phyloP scores from a whole-genome alignment of 2,888 invertebrate species.

The Heliconius erato region DNA sequence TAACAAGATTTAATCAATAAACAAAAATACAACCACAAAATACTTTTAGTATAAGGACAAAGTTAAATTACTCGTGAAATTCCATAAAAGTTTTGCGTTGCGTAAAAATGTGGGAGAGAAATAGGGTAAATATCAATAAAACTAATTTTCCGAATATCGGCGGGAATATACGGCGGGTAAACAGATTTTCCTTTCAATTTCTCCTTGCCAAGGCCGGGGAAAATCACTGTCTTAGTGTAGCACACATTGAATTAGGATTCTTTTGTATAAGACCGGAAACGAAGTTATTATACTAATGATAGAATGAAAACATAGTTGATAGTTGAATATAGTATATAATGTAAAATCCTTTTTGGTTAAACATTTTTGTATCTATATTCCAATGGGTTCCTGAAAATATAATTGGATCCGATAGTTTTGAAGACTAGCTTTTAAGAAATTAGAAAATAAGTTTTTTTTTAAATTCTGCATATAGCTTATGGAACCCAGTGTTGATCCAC shows the following conservation, averaged over 20 bases:
- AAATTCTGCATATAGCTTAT: too few species aligned
- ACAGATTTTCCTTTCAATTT: conserved; percentile 32
- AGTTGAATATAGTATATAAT: background rate
- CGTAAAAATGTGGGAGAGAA: conserved; percentile 35
- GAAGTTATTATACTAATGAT: conserved; percentile 23
- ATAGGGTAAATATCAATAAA: conserved; percentile 40
- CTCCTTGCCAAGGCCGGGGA: conserved; percentile 15
- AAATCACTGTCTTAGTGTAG: conserved; percentile 21
- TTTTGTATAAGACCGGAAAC: background rate
- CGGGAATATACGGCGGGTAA: conserved; percentile 30
- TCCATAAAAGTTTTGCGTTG: conserved; percentile 33
- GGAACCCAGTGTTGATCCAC: too few species aligned
- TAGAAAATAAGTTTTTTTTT: too few species aligned
- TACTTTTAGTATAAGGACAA: conserved; percentile 13
- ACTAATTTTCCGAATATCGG: conserved; percentile 31
- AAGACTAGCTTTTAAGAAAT: too few species aligned
- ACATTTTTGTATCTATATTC: too few species aligned
- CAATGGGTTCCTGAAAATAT: too few species aligned
- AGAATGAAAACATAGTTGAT: background rate
- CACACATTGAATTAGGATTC: conserved; percentile 20
- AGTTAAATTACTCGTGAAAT: conserved; percentile 31
- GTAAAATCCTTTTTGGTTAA: background rate
- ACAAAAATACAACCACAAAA: conserved; percentile 4
- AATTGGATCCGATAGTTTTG: too few species aligned
- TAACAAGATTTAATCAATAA: background rate